Evolutionary conservation across 2,888 invertebrate genomes (phyloP), one percentile per base, ranked within the genome.

Genomic region (Chrysodeixis includens): DNA sequence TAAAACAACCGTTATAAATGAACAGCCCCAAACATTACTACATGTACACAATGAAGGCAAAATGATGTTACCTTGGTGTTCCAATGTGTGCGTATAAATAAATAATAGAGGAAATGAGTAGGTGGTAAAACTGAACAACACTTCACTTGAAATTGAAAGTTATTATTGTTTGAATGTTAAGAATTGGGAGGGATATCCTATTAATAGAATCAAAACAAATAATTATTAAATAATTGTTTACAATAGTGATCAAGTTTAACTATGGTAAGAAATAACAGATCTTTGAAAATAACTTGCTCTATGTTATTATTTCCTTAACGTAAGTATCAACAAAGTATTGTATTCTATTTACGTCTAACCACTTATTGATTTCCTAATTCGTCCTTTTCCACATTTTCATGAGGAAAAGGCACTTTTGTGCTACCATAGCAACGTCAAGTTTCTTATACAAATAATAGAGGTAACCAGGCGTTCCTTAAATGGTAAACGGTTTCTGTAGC

Each of bases 251-350:
- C 56, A 12, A 54, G 59, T 56, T 40, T 20, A 14, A 18, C 8
- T 74, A 59, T 26, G 56, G 56, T 69, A 59, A 63, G 18, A 62
- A 69, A 62, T 8, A 6, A 57, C 30, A 20, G 40, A 57, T 32
- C 46, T 60, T 54, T 30, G 26, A 54, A 18, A 54, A 63, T 30
- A 69, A 20, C 54, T 20, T 9, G 9, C 8, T 32, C 32, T 32
- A 12, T 32, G n/a, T n/a, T n/a, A n/a, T n/a, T 32, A 12, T 32
- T 30, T 9, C 10, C 10, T 10, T 32, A 9, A 32, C 30, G 6
- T 4, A 30, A 30, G 6, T 30, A 32, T 32, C 8, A 44, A 16
- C 14, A 1, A 40, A n/a, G 16, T 44, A 44, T 26, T 26, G 14
- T 12, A 40, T n/a, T 16, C 16, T 16, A 44, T 44, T 44, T 44